Conservation (phyloP, 2,797 vertebrate genomes). For the Acestrorhynchus altus region DNA sequence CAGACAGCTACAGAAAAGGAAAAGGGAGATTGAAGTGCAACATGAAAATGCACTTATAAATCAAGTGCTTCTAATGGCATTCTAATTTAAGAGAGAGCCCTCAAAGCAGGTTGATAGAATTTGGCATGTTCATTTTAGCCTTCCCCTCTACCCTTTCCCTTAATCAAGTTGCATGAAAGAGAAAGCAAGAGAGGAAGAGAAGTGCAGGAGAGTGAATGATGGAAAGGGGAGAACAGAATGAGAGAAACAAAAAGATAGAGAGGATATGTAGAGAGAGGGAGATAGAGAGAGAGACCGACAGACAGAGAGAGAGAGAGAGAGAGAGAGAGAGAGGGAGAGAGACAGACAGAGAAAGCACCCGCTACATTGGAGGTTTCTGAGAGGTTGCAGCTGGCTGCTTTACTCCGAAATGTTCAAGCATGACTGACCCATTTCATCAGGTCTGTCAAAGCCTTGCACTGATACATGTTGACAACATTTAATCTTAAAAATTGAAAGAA, state of each 20-base stretch:
- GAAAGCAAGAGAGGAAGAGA: conserved; percentile 8
- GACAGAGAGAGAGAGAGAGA: conserved; percentile 18
- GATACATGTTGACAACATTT: conserved; percentile 99
- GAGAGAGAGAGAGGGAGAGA: not conserved
- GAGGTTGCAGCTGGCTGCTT: conserved; percentile 87
- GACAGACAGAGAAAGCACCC: conserved; percentile 54
- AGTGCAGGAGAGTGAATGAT: not conserved
- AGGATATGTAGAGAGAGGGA: not conserved
- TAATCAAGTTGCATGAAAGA: conserved; percentile 81
- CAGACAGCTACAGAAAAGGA: conserved; percentile 24
- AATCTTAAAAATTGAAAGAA: conserved; percentile 99
- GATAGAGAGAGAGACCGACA: conserved; percentile 13
- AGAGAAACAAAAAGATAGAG: conserved; percentile 14
- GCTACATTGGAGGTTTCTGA: conserved; percentile 74
- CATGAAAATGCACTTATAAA: conserved; percentile 56
- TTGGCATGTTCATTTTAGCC: conserved; percentile 86
- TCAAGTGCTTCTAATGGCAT: conserved; percentile 53
- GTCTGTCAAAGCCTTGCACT: conserved; percentile 91
- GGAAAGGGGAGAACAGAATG: conserved; percentile 18
- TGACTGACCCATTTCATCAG: conserved; percentile 96
- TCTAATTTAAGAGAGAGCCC: conserved; percentile 60
- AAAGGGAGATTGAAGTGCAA: conserved; percentile 34
- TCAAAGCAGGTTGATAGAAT: conserved; percentile 79
- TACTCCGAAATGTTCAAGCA: conserved; percentile 88
- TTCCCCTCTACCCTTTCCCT: conserved; percentile 75